These are phyloP conservation scores for Drosophila pseudoobscura DNA, from an alignment of 1,140 invertebrate species.

Conservation along the genomic window DNA sequence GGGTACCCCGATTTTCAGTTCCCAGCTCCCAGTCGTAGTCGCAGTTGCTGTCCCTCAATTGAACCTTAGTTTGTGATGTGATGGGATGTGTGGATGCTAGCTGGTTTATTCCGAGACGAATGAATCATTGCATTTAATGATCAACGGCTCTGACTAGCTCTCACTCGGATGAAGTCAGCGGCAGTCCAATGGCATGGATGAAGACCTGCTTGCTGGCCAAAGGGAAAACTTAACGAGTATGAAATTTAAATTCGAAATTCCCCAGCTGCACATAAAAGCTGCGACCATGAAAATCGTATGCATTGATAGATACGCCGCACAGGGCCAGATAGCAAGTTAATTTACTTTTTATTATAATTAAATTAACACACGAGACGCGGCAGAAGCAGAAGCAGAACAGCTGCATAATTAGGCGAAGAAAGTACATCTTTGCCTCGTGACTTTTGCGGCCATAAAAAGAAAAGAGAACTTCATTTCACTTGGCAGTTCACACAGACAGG, in stretches of 20 bases:
- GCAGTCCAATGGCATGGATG: conserved; percentile 25
- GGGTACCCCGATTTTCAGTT: neutral
- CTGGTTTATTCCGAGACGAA: conserved; percentile 45
- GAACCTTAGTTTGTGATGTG: conserved; percentile 32
- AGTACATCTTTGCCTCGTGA: conserved; percentile 56
- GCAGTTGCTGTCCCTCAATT: conserved; percentile 39
- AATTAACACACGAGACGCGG: conserved; percentile 67
- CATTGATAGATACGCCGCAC: conserved; percentile 62
- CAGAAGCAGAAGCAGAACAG: conserved; percentile 54
- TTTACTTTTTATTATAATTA: conserved; percentile 79
- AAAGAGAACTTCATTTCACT: conserved; percentile 62
- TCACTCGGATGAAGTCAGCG: conserved; percentile 58
- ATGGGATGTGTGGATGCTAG: neutral
- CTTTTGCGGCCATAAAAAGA: conserved; percentile 54
- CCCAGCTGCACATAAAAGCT: conserved; percentile 38
- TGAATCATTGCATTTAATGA: conserved; percentile 75
- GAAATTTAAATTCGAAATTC: conserved; percentile 61
- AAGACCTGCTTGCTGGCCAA: conserved; percentile 9
- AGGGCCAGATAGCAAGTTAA: conserved; percentile 52
- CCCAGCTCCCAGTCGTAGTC: neutral
- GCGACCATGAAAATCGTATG: conserved; percentile 58
- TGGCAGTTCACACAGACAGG: conserved; percentile 38
- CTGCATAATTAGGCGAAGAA: conserved; percentile 77
- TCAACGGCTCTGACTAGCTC: neutral
- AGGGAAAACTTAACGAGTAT: conserved; percentile 69